Base-by-base conservation (phyloP, 2,113 vertebrate species). In the Thalassarche chlororhynchos region DNA sequence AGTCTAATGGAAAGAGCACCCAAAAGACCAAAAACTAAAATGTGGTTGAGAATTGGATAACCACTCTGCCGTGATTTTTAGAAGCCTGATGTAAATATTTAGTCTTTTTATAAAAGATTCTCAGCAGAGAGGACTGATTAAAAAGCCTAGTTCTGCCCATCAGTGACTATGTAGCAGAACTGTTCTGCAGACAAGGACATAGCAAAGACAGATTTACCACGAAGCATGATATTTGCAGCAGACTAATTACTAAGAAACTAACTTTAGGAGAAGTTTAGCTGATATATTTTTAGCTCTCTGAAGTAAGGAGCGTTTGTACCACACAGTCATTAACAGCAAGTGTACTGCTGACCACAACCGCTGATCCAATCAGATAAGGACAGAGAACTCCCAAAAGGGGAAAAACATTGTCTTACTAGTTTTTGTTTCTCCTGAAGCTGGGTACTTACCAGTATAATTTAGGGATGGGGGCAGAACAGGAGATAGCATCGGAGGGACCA, bases 391-490 rank as follows among this genome's bases (percentile, higher is more conserved):
- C 7, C 31, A 34, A 61, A 80, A 84, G 47, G 6, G 54, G 15
- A 55, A 80, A 66, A 92, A 34, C 8, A 21, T 3, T 20, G 5
- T 46, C 40, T 62, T 58, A 38, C 6, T 31, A 14, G 23, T 23
- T 82, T 62, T 54, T 66, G 28, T 55, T 83, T 65, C 34, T 89
- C 65, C 66, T 60, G 66, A 66, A 82, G 61, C 51, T 77, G 34
- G 60, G 31, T 88, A 97, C 98, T 65, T 82, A 98, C 98, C 98
- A 92, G 97, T 46, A 61, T 72, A 74, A 87, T 93, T 90, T 95
- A 91, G 66, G 82, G 97, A 82, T 69, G 97, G 93, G 5, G 98
- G 70, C 15, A 97, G 97, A 93, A 98, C 92, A 62, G 99, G 98
- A 44, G 98, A 98, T 55, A 76, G 42, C 28, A 86, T 38, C 10